These are phyloP conservation scores for Rhinella marina DNA, from an alignment of 2,797 vertebrate species.

Conservation along the genomic window DNA sequence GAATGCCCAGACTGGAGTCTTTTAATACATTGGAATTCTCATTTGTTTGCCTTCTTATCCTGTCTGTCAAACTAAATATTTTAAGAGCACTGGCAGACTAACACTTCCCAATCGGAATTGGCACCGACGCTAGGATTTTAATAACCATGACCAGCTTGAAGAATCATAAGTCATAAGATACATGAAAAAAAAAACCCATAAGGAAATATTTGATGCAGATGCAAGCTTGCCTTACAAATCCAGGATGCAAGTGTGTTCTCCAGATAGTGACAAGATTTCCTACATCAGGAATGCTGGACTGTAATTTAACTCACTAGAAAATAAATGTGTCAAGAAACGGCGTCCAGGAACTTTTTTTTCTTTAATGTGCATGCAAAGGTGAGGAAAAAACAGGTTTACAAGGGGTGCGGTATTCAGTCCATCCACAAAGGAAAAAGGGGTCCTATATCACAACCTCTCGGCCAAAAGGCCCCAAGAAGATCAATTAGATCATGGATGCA, in stretches of 20 bases:
- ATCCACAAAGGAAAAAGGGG: not conserved
- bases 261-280: conserved; percentile 1
- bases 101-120: conserved; percentile 16
- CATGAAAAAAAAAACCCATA: not conserved
- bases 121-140: not conserved
- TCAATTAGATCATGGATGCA: too few relatives aligned
- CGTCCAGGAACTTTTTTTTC: not conserved
- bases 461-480: not conserved
- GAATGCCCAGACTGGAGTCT: not conserved
- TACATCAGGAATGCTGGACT: not conserved
- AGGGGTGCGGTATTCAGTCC: not conserved
- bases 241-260: conserved; percentile 6
- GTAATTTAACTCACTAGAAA: not conserved
- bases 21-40: conserved; percentile 8
- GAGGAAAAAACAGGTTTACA: not conserved
- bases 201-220: conserved; percentile 17
- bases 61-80: conserved; percentile 30
- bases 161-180: conserved; percentile 5
- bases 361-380: not conserved
- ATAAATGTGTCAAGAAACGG: not conserved
- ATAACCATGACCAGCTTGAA: not conserved
- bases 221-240: conserved; percentile 4
- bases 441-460: not conserved
- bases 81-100: conserved; percentile 21
- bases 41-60: conserved; percentile 24